Base-by-base conservation (phyloP, 2,113 vertebrate species). In the Spea bombifrons region DNA sequence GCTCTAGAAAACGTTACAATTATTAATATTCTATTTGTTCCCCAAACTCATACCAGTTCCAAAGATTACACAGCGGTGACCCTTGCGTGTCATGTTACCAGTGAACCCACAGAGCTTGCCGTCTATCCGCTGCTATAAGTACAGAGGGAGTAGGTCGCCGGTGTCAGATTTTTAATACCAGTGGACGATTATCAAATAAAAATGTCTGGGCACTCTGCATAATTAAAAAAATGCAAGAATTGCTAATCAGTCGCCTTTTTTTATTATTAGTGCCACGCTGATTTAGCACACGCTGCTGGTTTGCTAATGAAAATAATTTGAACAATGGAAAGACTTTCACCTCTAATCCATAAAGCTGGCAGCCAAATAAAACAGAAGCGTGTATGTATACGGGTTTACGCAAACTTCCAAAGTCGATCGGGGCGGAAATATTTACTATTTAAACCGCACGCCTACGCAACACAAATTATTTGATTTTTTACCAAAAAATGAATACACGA, bases 221-320 rank as follows among this genome's bases (percentile, higher is more conserved):
- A 87, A 86, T 72, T 86, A 83, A 85, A 84, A 74, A 67, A 86
- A 83, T 78, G 81, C 79, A 85, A 86, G 84, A 88, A 83, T 55
- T 84, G 76, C 59, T 84, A 83, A 71, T 85, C 73, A 83, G 78
- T 63, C 75, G 13, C 12, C 71, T 75, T 82, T 85, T 81, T 85
- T 65, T 77, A 65, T 73, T 83, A 3, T 0, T 71, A 73, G 82
- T 48, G 52, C 8, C 17, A 75, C 13, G 52, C 75, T 84, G 86
- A 76, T 12, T 83, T 15, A 71, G 67, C 81, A 81, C 77, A 59
- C 85, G 81, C 84, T 84, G 63, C 71, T 10, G 73, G 72, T 82
- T 72, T 80, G 49, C 72, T 87, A 86, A 85, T 86, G 81, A 80
- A 87, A 83, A 82, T 84, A 0, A 86, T 82, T 66, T 84, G 83